Evolutionary conservation across 2,113 vertebrate genomes (phyloP).

Genomic region (Spea multiplicata): DNA sequence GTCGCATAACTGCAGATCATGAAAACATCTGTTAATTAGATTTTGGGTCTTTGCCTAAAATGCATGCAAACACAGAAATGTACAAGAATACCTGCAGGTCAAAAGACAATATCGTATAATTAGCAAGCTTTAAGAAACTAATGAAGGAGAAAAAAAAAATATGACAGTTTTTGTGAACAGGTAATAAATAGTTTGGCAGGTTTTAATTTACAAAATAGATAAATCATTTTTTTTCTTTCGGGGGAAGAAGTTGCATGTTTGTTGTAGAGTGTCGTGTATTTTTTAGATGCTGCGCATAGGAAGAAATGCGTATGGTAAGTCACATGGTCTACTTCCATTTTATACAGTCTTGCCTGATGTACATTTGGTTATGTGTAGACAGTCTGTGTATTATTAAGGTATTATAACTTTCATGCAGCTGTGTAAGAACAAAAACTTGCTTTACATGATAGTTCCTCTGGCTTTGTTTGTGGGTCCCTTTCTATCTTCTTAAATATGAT

Average conservation of each 20-base stretch:
- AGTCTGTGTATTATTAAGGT: too few relatives aligned
- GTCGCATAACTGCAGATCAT: slow-evolving; percentile 41
- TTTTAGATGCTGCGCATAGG: too few relatives aligned
- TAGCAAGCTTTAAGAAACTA: slow-evolving; percentile 34
- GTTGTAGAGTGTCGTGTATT: too few relatives aligned
- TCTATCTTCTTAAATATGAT: too few relatives aligned
- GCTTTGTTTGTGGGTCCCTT: too few relatives aligned
- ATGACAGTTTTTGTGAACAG: slow-evolving; percentile 40
- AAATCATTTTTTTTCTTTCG: slow-evolving; percentile 41
- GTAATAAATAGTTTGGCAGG: slow-evolving; percentile 30
- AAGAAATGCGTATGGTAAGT: too few relatives aligned
- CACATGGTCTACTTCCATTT: too few relatives aligned
- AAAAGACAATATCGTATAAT: slow-evolving; percentile 47
- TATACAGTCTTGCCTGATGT: too few relatives aligned
- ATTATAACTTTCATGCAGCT: too few relatives aligned
- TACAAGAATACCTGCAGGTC: slow-evolving; percentile 40
- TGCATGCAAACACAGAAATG: slow-evolving; percentile 21
- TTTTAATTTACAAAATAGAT: neutral
- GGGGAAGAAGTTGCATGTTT: neutral
- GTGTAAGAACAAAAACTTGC: too few relatives aligned
- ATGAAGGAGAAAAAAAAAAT: slow-evolving; percentile 36
- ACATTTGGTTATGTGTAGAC: too few relatives aligned
- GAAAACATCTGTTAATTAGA: slow-evolving; percentile 43
- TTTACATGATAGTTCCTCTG: too few relatives aligned
- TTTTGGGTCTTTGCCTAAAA: slow-evolving; percentile 30